phyloP scores from a whole-genome alignment of 2,888 invertebrate genomes.

The Hemistola chrysoprasaria region DNA sequence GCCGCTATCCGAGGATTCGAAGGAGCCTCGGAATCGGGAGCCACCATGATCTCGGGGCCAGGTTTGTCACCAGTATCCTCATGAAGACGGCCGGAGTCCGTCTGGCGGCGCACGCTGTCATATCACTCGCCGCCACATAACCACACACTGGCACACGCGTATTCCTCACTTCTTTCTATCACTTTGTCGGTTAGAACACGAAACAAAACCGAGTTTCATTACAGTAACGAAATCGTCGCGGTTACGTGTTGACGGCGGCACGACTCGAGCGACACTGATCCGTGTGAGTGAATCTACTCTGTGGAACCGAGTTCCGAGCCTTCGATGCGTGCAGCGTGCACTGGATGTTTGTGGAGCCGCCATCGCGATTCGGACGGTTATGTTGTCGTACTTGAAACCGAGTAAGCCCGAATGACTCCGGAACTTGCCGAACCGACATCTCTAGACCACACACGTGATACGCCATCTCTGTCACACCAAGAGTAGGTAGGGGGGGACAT shows the following conservation, averaged over 20 bases:
- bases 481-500: conserved; percentile 50
- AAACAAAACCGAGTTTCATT: conserved; percentile 63
- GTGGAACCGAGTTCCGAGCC: conserved; percentile 40
- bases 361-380: conserved; percentile 76
- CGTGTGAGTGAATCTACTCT: conserved; percentile 27
- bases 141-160: conserved; percentile 78
- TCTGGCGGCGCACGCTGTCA: conserved; percentile 81
- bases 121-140: conserved; percentile 83
- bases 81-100: conserved; percentile 83
- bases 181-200: conserved; percentile 70
- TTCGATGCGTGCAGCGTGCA: conserved; percentile 63
- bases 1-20: conserved; percentile 81
- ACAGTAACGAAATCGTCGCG: conserved; percentile 46
- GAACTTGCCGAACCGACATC: conserved; percentile 52
- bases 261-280: conserved; percentile 73
- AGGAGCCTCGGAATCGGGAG: conserved; percentile 82
- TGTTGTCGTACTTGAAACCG: conserved; percentile 74
- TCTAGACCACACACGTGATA: conserved; percentile 76
- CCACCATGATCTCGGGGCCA: conserved; percentile 84
- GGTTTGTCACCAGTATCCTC: conserved; percentile 82
- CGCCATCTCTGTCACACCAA: conserved; percentile 56
- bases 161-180: conserved; percentile 70
- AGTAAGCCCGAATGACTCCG: conserved; percentile 58
- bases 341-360: conserved; percentile 79
- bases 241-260: conserved; percentile 60